Conservation (phyloP, 1,140 invertebrate species). For the Zaprionus gabonicus region DNA sequence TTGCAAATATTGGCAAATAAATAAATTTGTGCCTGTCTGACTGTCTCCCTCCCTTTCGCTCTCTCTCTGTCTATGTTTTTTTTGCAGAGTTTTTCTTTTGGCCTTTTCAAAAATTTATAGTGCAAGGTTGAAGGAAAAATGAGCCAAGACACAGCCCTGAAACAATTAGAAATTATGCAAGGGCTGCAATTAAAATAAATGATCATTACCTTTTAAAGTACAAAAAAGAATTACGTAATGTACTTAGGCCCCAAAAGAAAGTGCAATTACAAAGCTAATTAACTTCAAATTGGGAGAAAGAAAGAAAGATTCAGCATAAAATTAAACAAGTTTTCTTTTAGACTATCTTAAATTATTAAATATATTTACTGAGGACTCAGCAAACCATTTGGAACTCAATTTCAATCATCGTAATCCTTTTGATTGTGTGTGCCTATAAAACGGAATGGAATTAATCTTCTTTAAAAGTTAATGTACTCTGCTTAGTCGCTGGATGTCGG, state of each 20-base stretch:
- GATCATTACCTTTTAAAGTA: conserved; percentile 17
- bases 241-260: background rate
- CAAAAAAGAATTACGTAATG: background rate
- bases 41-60: background rate
- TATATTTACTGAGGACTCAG: background rate
- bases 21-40: conserved; percentile 12
- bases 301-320: background rate
- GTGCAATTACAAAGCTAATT: background rate
- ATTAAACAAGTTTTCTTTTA: background rate
- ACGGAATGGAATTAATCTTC: conserved; percentile 2
- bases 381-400: background rate
- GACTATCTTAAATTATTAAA: background rate
- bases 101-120: conserved; percentile 20
- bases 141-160: conserved; percentile 11
- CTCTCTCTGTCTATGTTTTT: conserved; percentile 11
- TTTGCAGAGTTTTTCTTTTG: conserved; percentile 21
- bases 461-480: conserved; percentile 11
- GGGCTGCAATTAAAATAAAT: background rate
- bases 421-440: conserved; percentile 4
- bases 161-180: conserved; percentile 5
- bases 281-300: background rate
- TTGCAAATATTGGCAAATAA: conserved; percentile 36
- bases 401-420: conserved; percentile 10
- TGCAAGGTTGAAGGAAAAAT: conserved; percentile 19
- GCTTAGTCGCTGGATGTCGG: background rate